Conservation (phyloP, 2,797 vertebrate genomes). For the Phalanger gymnotis region DNA sequence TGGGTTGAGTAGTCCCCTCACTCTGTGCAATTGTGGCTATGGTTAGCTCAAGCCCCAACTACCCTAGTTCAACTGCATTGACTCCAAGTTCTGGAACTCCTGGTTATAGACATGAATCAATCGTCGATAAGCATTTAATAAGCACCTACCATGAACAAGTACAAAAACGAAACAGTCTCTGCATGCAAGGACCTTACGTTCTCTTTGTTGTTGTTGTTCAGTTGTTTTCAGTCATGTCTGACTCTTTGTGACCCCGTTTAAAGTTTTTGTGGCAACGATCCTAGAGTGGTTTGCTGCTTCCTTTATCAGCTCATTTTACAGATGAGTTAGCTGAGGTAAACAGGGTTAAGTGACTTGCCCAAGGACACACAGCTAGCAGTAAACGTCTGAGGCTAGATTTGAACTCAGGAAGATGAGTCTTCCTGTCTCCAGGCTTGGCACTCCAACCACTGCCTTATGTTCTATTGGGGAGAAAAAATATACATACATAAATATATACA, state of each 20-base stretch:
- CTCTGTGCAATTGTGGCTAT: background rate
- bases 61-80: background rate
- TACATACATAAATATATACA: background rate
- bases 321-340: background rate
- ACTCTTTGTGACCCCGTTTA: background rate
- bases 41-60: background rate
- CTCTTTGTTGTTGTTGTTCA: background rate
- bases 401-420: background rate
- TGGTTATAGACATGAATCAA: background rate
- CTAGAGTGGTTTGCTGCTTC: background rate
- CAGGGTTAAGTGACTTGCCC: background rate
- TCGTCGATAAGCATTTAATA: background rate
- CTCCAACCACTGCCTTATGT: background rate
- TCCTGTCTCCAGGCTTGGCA: background rate
- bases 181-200: background rate
- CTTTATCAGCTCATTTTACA: background rate
- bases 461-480: background rate
- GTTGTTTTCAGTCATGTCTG: background rate
- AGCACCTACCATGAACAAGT: background rate
- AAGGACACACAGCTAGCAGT: background rate
- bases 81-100: background rate
- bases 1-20: background rate
- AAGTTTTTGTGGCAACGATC: background rate
- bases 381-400: background rate
- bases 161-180: background rate